Percentiles rank a stretch among this genome's conserved stretches.
phyloP scores from a whole-genome alignment of 2,888 invertebrate species.

The Arenicola marina region DNA sequence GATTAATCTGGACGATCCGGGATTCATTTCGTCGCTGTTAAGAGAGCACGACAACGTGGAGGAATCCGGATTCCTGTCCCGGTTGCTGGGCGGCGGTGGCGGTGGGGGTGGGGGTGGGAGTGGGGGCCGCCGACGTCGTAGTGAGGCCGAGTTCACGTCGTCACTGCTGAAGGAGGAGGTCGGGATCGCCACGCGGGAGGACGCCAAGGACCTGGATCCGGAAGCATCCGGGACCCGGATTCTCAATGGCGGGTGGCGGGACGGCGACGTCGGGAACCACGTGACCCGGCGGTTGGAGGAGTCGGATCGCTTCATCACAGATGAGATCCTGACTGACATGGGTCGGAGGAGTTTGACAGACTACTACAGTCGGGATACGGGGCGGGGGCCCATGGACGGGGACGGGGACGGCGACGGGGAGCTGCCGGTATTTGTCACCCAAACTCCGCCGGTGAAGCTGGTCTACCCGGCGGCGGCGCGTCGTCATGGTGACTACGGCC shows the following conservation, averaged over 20 bases:
- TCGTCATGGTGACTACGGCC: too few species aligned
- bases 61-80: not conserved
- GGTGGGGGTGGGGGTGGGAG: not conserved
- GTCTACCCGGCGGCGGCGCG: not conserved
- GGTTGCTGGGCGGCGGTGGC: not conserved
- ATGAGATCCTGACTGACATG: slow-evolving; percentile 20
- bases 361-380: slow-evolving; percentile 1
- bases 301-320: slow-evolving; percentile 5
- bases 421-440: not conserved
- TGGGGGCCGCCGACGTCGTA: not conserved
- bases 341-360: slow-evolving; percentile 3
- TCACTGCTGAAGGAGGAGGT: not conserved
- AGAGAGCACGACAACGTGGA: slow-evolving; percentile 4
- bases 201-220: too few species aligned
- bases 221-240: too few species aligned
- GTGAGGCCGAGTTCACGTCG: not conserved
- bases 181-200: slow-evolving; percentile 2
- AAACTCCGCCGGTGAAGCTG: not conserved
- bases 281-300: slow-evolving; percentile 2
- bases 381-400: not conserved
- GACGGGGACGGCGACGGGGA: not conserved
- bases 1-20: too few species aligned
- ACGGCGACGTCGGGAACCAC: not conserved
- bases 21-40: too few species aligned
- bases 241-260: slow-evolving; percentile 1